Conservation (phyloP, 23 tunicate species). For the Corella eumyota region DNA sequence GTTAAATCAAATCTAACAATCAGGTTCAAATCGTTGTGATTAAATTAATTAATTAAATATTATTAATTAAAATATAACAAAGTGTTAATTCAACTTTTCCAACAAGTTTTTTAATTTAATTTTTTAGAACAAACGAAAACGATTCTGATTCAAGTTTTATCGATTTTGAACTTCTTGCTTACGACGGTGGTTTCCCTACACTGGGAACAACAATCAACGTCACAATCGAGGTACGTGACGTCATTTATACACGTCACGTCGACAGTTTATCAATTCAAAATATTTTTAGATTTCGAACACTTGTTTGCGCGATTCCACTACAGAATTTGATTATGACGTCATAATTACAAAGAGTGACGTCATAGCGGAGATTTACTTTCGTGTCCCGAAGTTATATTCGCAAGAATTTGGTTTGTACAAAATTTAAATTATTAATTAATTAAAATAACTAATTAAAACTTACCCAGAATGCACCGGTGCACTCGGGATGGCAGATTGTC, state of each 20-base stretch:
- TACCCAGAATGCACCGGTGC: slow-evolving; percentile 5
- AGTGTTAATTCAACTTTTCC: not conserved
- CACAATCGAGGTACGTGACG: slow-evolving; percentile 4
- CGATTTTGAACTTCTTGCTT: slow-evolving; percentile 15
- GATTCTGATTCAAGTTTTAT: not conserved
- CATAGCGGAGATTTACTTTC: slow-evolving; percentile 5
- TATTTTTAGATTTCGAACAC: slow-evolving; percentile 22
- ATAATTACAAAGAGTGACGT: too few relatives aligned
- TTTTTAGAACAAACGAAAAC: not conserved
- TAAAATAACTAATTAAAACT: not conserved
- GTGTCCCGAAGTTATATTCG: slow-evolving; percentile 16
- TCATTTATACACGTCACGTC: too few relatives aligned
- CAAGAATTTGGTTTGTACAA: slow-evolving; percentile 1
- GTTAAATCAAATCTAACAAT: not conserved
- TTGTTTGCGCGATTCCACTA: slow-evolving; percentile 11
- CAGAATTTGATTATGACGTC: too few relatives aligned
- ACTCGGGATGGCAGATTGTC: slow-evolving; percentile 7
- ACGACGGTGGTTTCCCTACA: slow-evolving; percentile 16
- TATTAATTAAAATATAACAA: not conserved
- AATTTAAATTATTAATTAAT: not conserved
- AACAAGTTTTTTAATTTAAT: not conserved
- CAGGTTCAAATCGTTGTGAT: not conserved
- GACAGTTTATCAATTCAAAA: too few relatives aligned
- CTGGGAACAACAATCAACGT: slow-evolving; percentile 8
- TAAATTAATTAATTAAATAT: not conserved